phyloP scores from a whole-genome alignment of 2,797 vertebrate species.

The Hippoglossus hippoglossus region DNA sequence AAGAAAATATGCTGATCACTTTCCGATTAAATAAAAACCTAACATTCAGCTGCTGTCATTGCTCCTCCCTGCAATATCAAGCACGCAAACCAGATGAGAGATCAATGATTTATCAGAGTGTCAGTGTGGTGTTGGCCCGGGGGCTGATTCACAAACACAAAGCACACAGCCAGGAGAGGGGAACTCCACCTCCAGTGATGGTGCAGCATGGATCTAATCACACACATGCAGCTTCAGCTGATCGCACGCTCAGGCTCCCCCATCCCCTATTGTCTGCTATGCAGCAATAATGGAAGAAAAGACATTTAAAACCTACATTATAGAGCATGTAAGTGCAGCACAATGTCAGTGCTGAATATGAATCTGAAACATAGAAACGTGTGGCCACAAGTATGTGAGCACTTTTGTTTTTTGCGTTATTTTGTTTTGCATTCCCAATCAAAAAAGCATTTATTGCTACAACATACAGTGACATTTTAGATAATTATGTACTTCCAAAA shows the following conservation, averaged over 20 bases:
- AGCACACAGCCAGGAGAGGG: conserved; percentile 58
- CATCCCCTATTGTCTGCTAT: conserved; percentile 24
- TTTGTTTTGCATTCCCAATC: neutral
- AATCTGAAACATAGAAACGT: neutral
- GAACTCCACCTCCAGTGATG: conserved; percentile 63
- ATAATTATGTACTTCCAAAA: neutral
- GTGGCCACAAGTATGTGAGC: no score
- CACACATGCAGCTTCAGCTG: conserved; percentile 44
- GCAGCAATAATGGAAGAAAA: conserved; percentile 26
- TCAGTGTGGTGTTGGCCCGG: conserved; percentile 58
- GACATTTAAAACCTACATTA: neutral
- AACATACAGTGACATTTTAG: no score
- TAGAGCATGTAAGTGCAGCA: neutral
- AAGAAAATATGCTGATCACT: conserved; percentile 61
- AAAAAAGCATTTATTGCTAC: no score
- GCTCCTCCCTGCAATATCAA: conserved; percentile 66
- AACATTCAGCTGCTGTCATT: conserved; percentile 40
- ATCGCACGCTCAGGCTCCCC: conserved; percentile 22
- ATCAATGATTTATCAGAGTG: conserved; percentile 80
- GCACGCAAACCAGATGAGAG: conserved; percentile 55
- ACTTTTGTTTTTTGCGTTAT: neutral
- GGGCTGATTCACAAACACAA: conserved; percentile 70
- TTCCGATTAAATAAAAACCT: conserved; percentile 68
- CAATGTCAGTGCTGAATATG: neutral
- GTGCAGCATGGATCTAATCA: conserved; percentile 51